Conservation (phyloP, 2,888 invertebrate species). For the Aporophyla lueneburgensis region DNA sequence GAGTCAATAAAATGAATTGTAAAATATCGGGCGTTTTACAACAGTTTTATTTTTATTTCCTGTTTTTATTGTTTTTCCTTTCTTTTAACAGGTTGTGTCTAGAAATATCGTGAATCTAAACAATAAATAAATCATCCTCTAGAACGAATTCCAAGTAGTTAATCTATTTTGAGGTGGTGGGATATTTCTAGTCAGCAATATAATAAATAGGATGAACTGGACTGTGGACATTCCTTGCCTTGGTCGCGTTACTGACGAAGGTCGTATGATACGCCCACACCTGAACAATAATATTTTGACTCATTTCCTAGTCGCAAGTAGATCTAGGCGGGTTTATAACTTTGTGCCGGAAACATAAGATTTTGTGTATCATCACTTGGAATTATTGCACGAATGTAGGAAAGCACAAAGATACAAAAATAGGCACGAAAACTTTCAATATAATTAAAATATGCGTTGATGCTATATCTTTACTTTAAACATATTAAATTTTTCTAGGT, state of each 20-base stretch:
- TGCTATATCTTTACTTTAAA: background rate
- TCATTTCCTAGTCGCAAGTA: constrained; percentile 79
- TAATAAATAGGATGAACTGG: constrained; percentile 73
- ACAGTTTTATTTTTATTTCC: constrained; percentile 19
- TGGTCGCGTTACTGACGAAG: constrained; percentile 77
- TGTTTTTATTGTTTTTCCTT: constrained; percentile 11
- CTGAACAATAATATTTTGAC: constrained; percentile 78
- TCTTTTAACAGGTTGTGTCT: constrained; percentile 9
- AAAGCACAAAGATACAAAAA: constrained; percentile 3
- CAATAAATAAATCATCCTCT: constrained; percentile 47
- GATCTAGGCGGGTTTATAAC: constrained; percentile 67
- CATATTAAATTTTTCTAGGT: background rate
- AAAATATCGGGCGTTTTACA: constrained; percentile 25
- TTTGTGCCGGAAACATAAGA: constrained; percentile 40
- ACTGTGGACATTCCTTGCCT: constrained; percentile 80
- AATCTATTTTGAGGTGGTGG: constrained; percentile 67
- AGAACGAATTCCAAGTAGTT: constrained; percentile 58
- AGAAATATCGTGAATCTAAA: constrained; percentile 40
- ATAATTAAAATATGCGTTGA: constrained; percentile 9
- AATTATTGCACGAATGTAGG: constrained; percentile 13
- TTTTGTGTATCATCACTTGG: constrained; percentile 34
- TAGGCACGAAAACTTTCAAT: background rate
- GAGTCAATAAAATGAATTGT: constrained; percentile 12
- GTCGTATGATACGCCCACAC: constrained; percentile 79
- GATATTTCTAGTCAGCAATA: constrained; percentile 70